Conservation (phyloP, 2,113 vertebrate species). For the Thalassarche chlororhynchos region DNA sequence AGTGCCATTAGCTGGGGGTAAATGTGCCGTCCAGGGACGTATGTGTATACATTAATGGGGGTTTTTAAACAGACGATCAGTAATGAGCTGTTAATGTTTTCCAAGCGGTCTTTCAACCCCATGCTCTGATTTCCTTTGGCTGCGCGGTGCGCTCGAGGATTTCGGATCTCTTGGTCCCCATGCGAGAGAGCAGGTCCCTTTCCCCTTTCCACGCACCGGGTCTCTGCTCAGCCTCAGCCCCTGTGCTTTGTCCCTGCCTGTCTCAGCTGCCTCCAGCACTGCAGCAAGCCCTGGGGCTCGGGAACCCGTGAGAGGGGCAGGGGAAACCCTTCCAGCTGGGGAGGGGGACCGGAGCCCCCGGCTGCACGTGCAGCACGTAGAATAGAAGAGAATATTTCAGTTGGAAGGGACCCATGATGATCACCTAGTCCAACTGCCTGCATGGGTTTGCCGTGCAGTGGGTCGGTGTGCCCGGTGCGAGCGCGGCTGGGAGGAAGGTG, state of each 20-base stretch:
- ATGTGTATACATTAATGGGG: conserved; percentile 15
- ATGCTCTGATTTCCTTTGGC: not conserved
- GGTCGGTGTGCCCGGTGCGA: rapidly evolving
- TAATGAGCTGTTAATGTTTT: conserved; percentile 66
- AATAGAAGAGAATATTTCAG: not conserved
- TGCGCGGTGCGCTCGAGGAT: rapidly evolving
- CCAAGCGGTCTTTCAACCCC: not conserved
- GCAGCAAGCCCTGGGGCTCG: rapidly evolving
- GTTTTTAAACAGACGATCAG: conserved; percentile 49
- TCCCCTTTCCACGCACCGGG: not conserved
- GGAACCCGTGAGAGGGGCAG: not conserved
- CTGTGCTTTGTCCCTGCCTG: rapidly evolving
- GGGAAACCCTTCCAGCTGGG: not conserved
- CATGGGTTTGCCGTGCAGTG: rapidly evolving
- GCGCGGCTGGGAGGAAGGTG: not conserved
- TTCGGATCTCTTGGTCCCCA: rapidly evolving
- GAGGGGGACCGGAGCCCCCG: not conserved
- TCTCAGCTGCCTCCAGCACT: not conserved
- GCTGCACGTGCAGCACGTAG: not conserved
- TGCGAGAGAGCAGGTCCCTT: not conserved
- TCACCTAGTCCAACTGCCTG: not conserved
- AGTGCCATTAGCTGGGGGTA: conserved; percentile 38
- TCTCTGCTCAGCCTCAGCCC: not conserved
- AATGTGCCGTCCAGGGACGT: not conserved
- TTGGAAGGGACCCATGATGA: not conserved